Evolutionary conservation across 2,888 invertebrate genomes (phyloP).

Genomic region (Apamea crenata): DNA sequence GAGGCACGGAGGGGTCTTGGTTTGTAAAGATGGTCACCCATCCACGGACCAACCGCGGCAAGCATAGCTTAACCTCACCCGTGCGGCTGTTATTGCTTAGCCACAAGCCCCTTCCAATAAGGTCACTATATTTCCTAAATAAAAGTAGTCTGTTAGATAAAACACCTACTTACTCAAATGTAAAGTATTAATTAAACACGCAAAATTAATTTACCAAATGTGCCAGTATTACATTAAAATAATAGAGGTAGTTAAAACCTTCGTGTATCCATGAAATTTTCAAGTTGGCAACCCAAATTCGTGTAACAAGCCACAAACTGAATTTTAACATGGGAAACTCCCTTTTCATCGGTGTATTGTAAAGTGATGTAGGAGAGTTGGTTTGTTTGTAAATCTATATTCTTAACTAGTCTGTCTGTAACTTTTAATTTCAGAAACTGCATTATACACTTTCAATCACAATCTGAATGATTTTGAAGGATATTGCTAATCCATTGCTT

Average conservation of each 20-base stretch:
- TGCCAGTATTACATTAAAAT: slow-evolving; percentile 50
- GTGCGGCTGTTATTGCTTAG: background rate
- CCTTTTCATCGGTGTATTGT: slow-evolving; percentile 9
- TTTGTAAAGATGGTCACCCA: no score
- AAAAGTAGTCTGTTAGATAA: background rate
- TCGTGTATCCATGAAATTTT: slow-evolving; percentile 52
- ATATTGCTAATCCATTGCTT: no score
- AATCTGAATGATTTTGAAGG: no score
- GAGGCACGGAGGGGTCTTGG: no score
- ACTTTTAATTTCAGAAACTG: background rate
- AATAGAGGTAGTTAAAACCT: slow-evolving; percentile 35
- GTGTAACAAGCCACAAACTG: slow-evolving; percentile 40
- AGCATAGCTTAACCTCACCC: background rate
- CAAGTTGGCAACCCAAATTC: slow-evolving; percentile 53
- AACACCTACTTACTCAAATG: background rate
- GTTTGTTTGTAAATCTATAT: slow-evolving; percentile 13
- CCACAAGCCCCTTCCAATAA: background rate
- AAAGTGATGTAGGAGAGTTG: background rate
- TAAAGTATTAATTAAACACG: slow-evolving; percentile 31
- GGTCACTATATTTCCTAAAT: background rate
- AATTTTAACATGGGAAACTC: slow-evolving; percentile 41
- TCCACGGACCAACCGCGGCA: no score
- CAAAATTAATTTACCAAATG: slow-evolving; percentile 60
- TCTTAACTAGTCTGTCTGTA: background rate
- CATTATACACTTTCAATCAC: no score